Conservation (phyloP, 2,797 vertebrate genomes). For the Pseudomugil gertrudae region DNA sequence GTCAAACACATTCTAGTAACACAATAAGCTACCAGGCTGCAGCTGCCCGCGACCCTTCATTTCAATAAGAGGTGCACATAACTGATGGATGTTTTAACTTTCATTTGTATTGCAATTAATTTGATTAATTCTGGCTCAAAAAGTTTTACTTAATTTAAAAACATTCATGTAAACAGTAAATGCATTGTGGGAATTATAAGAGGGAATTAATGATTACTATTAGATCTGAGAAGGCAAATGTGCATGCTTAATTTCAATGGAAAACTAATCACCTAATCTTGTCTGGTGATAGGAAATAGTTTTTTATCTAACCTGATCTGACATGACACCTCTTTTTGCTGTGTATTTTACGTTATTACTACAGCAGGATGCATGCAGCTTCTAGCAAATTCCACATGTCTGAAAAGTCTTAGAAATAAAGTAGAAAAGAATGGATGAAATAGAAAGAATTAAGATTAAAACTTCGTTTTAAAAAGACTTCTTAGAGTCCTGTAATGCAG, state of each 20-base stretch:
- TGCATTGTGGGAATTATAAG: background rate
- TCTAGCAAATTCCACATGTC: background rate
- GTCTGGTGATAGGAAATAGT: background rate
- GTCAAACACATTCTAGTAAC: background rate
- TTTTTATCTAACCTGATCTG: background rate
- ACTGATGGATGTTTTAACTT: background rate
- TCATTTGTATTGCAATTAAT: background rate
- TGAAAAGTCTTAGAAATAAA: background rate
- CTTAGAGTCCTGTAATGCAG: background rate
- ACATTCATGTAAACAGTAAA: no score
- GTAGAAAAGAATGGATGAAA: background rate
- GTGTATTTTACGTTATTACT: background rate
- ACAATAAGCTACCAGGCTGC: background rate
- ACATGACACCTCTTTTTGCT: background rate
- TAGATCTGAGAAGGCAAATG: background rate
- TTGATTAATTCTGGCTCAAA: background rate
- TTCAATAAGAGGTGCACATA: no score
- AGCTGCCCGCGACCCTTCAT: no score
- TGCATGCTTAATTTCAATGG: background rate
- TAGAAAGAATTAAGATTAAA: background rate
- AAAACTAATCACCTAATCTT: background rate
- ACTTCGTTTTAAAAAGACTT: background rate
- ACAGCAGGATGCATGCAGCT: background rate
- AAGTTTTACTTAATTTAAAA: background rate
- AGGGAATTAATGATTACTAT: background rate